A percentile compares a stretch with the other conserved stretches of the same genome.
Conservation (phyloP, 2,888 invertebrate genomes). For the Cyrtodaria siliqua region DNA sequence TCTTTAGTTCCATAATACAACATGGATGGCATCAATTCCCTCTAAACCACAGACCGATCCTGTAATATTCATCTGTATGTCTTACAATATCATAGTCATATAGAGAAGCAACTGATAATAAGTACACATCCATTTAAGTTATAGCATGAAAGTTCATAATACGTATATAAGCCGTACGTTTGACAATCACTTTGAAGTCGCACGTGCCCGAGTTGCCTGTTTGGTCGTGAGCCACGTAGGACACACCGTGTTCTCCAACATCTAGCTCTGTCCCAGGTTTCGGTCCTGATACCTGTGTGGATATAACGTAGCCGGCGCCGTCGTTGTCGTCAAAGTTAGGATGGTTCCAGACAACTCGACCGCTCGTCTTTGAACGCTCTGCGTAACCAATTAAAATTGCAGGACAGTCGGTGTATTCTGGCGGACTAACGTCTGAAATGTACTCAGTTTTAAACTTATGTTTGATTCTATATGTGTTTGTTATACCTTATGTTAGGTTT, state of each 20-base stretch:
- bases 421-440: constrained; percentile 55
- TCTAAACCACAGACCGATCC: too few relatives aligned
- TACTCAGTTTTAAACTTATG: neutral
- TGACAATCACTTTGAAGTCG: constrained; percentile 56
- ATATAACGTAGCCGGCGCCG: constrained; percentile 27
- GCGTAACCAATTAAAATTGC: constrained; percentile 35
- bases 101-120: too few relatives aligned
- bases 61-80: too few relatives aligned
- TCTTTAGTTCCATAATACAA: too few relatives aligned
- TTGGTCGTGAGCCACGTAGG: constrained; percentile 46
- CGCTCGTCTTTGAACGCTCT: constrained; percentile 25
- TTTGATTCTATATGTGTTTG: too few relatives aligned
- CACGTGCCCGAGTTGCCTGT: constrained; percentile 57
- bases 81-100: too few relatives aligned
- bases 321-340: constrained; percentile 35
- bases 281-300: constrained; percentile 17
- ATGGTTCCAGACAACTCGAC: constrained; percentile 25
- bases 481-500: too few relatives aligned
- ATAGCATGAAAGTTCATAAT: too few relatives aligned
- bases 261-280: constrained; percentile 16
- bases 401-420: constrained; percentile 38
- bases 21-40: too few relatives aligned
- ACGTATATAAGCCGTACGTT: too few relatives aligned
- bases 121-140: too few relatives aligned
- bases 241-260: constrained; percentile 50